Base-by-base conservation (phyloP, 2,113 vertebrate species). In the Pelmatolapia mariae region DNA sequence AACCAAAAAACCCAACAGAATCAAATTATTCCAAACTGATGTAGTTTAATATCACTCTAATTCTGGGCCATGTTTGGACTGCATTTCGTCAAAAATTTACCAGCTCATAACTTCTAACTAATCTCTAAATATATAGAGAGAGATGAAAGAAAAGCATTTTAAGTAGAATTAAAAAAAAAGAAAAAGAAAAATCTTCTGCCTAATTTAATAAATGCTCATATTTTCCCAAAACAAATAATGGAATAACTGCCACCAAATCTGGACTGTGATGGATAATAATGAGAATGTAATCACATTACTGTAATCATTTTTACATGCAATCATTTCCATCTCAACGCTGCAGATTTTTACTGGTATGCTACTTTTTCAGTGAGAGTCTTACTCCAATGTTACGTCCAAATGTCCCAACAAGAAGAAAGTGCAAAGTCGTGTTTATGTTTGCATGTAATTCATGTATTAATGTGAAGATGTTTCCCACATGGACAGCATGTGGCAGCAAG, bases 231-330 rank as follows among this genome's bases (percentile, higher is more conserved):
- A 4, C 33, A 82, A 31, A 57, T 43, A 84, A 89, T 86, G n/a
- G 33, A 13, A 84, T 52, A 59, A 29, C 16, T 57, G 16, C 81
- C 68, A 90, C 12, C 81, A 40, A 86, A 82, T 86, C 63, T 90
- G 22, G 38, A 82, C 85, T 89, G 80, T 88, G 89, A 93, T 87
- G 85, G 71, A 87, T 91, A 84, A 88, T 54, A 88, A 76, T 56
- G 18, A 81, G 79, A 73, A 59, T 43, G 1, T 56, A 40, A 89
- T 83, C 31, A 66, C 66, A 91, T 84, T 45, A 71, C 33, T 86
- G 29, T 63, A 57, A 87, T 90, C 1, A 53, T 63, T 84, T 66
- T 93, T 91, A 93, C 87, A 93, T 92, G 91, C 89, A 92, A 91
- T 82, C 89, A 90, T 92, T 91, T 91, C 13, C 6, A 8, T 90